Evolutionary conservation across 2,888 invertebrate species (phyloP).

Genomic region (Andrena flavipes): DNA sequence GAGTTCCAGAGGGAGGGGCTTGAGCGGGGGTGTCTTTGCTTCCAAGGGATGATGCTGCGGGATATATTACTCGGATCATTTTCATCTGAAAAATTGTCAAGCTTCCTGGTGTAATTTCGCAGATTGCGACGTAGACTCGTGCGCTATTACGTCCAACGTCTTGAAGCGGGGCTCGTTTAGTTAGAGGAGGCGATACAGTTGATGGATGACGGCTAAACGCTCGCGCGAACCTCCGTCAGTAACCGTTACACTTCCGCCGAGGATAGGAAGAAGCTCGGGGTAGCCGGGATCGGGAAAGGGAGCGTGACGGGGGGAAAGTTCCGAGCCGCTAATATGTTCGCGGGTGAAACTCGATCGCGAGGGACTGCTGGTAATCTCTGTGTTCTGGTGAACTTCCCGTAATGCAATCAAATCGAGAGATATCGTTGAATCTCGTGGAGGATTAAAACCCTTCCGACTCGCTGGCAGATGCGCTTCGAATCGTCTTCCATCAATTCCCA

Average conservation of each 20-base stretch:
- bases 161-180: no score
- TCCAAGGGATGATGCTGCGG: no score
- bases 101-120: neutral
- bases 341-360: slow-evolving; percentile 35
- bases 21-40: neutral
- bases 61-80: no score
- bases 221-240: neutral
- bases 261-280: neutral
- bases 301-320: slow-evolving; percentile 15
- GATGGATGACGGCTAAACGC: neutral
- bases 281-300: slow-evolving; percentile 18
- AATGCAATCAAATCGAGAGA: slow-evolving; percentile 24
- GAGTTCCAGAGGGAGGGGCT: neutral
- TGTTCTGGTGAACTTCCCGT: neutral
- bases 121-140: no score
- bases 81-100: neutral
- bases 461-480: neutral
- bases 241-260: neutral
- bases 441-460: neutral
- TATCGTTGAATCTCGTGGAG: neutral
- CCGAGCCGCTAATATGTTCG: slow-evolving; percentile 32
- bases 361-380: slow-evolving; percentile 7
- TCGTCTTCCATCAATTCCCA: neutral
- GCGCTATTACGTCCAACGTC: no score
- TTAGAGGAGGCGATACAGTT: no score